Evolutionary conservation across 2,888 invertebrate species (phyloP).

Genomic region (Iselma pallidipennis): DNA sequence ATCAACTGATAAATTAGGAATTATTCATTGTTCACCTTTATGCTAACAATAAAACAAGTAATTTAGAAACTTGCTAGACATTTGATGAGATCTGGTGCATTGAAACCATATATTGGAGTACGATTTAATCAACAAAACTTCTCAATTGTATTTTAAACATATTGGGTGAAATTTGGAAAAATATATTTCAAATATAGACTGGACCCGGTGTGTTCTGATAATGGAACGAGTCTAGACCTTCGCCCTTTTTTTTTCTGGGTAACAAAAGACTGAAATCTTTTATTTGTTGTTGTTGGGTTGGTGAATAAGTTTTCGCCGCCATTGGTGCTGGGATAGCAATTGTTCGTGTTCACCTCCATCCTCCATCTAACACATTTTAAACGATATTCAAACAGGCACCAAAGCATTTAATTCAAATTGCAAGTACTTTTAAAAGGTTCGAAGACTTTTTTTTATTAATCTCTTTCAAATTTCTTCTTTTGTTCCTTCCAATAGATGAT

Average conservation of each 20-base stretch:
- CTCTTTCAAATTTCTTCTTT: slow-evolving; percentile 24
- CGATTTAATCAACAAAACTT: not conserved
- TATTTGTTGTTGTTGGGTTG: slow-evolving; percentile 16
- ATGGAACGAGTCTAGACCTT: not conserved
- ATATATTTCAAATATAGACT: no score
- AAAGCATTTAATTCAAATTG: slow-evolving; percentile 24
- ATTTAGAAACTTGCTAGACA: no score
- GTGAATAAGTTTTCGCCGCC: slow-evolving; percentile 29
- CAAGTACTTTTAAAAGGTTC: slow-evolving; percentile 26
- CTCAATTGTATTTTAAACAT: not conserved
- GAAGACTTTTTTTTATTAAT: slow-evolving; percentile 29
- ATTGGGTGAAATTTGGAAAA: not conserved
- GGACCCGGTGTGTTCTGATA: no score
- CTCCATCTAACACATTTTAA: slow-evolving; percentile 26
- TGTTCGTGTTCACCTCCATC: slow-evolving; percentile 25
- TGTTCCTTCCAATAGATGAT: slow-evolving; percentile 26
- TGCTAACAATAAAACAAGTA: no score
- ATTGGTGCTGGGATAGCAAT: slow-evolving; percentile 25
- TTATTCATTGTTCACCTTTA: no score
- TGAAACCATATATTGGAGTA: no score
- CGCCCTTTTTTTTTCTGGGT: not conserved
- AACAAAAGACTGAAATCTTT: slow-evolving; percentile 19
- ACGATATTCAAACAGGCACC: slow-evolving; percentile 24
- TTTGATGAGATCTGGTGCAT: no score
- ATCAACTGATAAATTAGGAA: no score